phyloP scores from a whole-genome alignment of 2,888 invertebrate species.

The Clusia tigrina region DNA sequence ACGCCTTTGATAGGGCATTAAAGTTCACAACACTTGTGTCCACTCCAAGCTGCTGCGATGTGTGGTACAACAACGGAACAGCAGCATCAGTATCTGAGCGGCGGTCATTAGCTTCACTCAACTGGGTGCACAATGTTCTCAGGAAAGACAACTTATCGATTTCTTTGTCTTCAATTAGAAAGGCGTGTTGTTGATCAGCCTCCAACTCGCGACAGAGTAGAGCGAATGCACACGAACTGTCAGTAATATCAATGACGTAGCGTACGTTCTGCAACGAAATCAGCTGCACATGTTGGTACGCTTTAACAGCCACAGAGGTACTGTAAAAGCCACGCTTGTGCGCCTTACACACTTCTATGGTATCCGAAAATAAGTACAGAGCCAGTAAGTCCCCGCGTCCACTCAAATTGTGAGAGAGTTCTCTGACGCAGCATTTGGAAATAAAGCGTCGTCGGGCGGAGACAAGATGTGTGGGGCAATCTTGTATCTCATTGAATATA shows the following conservation, averaged over 20 bases:
- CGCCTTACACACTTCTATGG: conserved; percentile 89
- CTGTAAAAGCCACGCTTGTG: conserved; percentile 79
- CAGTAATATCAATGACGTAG: conserved; percentile 88
- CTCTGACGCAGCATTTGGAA: conserved; percentile 86
- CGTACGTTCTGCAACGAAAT: conserved; percentile 89
- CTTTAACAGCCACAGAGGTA: conserved; percentile 77
- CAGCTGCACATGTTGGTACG: conserved; percentile 90
- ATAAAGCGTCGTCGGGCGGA: conserved; percentile 93
- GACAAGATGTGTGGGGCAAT: conserved; percentile 94
- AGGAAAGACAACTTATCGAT: conserved; percentile 84
- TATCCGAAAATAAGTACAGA: conserved; percentile 93
- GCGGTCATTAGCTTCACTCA: conserved; percentile 92
- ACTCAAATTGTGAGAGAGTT: conserved; percentile 83
- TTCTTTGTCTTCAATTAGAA: conserved; percentile 84
- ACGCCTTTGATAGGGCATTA: conserved; percentile 89
- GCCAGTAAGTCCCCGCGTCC: conserved; percentile 87
- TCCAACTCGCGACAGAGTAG: conserved; percentile 88
- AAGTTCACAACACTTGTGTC: conserved; percentile 87
- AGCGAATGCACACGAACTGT: conserved; percentile 90
- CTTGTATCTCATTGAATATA: conserved; percentile 97
- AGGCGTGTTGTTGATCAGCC: conserved; percentile 87
- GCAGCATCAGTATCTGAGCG: conserved; percentile 86
- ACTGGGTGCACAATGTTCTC: conserved; percentile 83
- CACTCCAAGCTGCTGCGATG: conserved; percentile 79
- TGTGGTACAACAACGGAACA: conserved; percentile 50